Evolutionary conservation across 2,797 vertebrate genomes (phyloP).

Genomic region (Periparus ater): DNA sequence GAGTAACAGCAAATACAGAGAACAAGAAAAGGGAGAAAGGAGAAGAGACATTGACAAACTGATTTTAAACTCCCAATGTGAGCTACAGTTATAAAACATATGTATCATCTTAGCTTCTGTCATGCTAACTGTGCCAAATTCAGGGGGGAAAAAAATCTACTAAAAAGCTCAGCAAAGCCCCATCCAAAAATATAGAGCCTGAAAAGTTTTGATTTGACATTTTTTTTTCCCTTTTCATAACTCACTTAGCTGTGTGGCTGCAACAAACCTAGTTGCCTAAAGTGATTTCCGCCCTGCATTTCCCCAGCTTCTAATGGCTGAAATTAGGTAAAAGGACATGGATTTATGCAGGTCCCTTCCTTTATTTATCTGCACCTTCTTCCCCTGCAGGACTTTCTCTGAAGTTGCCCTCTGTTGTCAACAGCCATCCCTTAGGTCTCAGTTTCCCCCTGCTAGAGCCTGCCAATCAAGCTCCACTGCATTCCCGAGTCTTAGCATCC

Average conservation of each 20-base stretch:
- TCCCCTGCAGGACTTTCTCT: not conserved
- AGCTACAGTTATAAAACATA: constrained; percentile 61
- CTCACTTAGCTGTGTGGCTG: not conserved
- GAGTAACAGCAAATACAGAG: not conserved
- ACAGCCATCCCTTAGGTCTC: not conserved
- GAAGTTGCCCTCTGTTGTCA: not conserved
- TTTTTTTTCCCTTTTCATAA: not conserved
- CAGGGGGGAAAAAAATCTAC: not conserved
- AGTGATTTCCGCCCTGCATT: not conserved
- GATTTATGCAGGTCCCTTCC: not conserved
- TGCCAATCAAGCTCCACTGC: not conserved
- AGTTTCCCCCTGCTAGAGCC: not conserved
- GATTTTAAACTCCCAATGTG: constrained; percentile 42
- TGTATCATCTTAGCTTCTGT: constrained; percentile 58
- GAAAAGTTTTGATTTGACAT: constrained; percentile 9
- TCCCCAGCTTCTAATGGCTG: not conserved
- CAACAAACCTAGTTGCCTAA: not conserved
- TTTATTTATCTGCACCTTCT: not conserved
- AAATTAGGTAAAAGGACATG: not conserved
- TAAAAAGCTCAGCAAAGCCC: constrained; percentile 23
- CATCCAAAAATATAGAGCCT: constrained; percentile 38
- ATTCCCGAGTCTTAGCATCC: not conserved
- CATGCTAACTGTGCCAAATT: constrained; percentile 44
- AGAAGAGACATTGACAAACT: constrained; percentile 47
- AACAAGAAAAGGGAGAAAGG: not conserved